These are phyloP conservation scores for Pogonocherus hispidulus DNA, from an alignment of 2,888 invertebrate genomes.

Conservation along the genomic window DNA sequence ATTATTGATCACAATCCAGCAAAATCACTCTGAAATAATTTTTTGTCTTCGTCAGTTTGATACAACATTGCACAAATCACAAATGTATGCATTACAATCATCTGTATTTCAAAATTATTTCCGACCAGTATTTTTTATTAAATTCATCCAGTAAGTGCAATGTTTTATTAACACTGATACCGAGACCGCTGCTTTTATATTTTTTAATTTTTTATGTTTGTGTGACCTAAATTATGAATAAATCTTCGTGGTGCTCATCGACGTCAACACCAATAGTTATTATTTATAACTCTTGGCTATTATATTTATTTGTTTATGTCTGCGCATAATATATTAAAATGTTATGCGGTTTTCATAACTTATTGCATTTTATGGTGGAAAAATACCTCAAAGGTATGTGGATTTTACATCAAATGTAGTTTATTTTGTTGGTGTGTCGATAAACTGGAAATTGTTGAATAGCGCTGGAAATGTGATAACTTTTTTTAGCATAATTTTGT, in stretches of 20 bases:
- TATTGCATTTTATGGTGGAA: no score
- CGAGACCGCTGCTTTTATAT: not conserved
- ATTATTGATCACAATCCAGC: no score
- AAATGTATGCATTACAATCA: no score
- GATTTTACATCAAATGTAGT: conserved; percentile 9
- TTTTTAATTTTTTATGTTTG: not conserved
- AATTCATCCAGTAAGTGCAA: no score
- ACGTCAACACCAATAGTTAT: not conserved
- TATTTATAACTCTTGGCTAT: not conserved
- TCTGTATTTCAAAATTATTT: no score
- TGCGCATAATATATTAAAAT: not conserved
- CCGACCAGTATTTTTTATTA: no score
- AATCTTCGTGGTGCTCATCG: not conserved
- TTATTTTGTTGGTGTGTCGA: not conserved
- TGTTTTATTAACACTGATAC: no score
- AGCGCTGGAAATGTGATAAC: not conserved
- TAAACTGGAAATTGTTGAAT: not conserved
- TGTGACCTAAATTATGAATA: not conserved
- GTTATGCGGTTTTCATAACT: no score
- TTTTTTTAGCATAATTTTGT: not conserved
- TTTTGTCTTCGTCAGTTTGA: no score
- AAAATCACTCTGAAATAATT: no score
- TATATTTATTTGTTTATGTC: not conserved
- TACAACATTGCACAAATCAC: no score
- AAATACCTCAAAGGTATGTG: conserved; percentile 1